Percentiles rank a stretch among this genome's conserved stretches.
Conservation (phyloP, 2,797 vertebrate species). For the Coracias cyanogaster region DNA sequence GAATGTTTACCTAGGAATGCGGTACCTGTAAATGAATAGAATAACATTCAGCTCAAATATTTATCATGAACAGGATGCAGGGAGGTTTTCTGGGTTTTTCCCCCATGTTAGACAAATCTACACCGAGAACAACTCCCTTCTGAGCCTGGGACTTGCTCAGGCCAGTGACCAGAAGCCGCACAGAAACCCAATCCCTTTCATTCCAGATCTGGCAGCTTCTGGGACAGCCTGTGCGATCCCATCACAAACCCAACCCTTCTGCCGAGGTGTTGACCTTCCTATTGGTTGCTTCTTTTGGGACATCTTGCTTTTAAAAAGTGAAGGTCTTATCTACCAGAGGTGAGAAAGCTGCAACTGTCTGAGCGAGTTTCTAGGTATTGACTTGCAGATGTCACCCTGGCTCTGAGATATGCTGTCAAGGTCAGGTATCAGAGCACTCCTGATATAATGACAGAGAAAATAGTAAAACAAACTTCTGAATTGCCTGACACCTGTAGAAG, state of each 20-base stretch:
- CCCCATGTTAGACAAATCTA: not conserved
- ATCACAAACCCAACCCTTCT: not conserved
- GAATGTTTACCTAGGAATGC: conserved; percentile 51
- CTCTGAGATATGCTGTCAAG: not conserved
- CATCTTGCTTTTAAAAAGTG: not conserved
- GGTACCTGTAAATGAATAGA: not conserved
- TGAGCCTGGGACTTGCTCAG: not conserved
- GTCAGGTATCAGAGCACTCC: not conserved
- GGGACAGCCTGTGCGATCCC: not conserved
- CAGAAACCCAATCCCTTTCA: not conserved
- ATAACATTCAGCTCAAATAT: not conserved
- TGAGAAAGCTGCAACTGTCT: not conserved
- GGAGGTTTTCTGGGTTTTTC: not conserved
- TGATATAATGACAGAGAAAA: not conserved
- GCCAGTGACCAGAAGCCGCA: not conserved
- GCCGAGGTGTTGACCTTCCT: not conserved
- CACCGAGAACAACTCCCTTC: not conserved
- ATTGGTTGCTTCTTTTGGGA: not conserved
- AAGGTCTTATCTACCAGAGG: not conserved
- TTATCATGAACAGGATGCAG: not conserved
- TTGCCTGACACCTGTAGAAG: not conserved
- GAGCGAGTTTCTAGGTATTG: not conserved
- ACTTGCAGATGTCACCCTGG: not conserved
- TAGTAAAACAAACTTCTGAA: not conserved
- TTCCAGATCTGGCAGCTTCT: not conserved